Base-by-base conservation (phyloP, 2,797 vertebrate genomes). In the Acanthurus lineatus region DNA sequence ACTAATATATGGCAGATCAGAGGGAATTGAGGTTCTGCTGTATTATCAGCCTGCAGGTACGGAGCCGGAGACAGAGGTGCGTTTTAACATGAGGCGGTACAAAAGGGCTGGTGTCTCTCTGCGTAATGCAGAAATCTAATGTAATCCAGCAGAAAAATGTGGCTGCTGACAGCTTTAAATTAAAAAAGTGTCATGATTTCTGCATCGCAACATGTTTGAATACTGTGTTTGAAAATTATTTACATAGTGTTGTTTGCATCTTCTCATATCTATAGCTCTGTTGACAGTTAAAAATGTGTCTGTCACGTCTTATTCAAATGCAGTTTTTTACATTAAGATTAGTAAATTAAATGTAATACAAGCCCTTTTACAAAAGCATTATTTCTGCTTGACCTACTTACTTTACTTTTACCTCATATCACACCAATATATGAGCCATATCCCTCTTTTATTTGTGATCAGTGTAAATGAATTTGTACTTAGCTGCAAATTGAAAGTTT, bases 81-180 rank as follows among this genome's bases (percentile, higher is more conserved):
- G 49, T 32, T 49, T 60, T 17, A 54, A 28, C 22, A 19, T 4
- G 17, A 72, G 59, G 54, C 5, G 35, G 11, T 22, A 57, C 42
- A 4, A 17, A 48, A 11, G 40, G 54, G n/a, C 42, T 20, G 42
- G 4, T 65, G 44, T 49, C 48, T 51, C 42, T 58, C 17, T 20
- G 49, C 45, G 6, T 63, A 40, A 28, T 54, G 52, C 10, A 3
- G 17, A 35, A 22, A 56, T 76, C 22, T 54, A 42, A 38, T 60
- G 40, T 44, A 53, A 35, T 35, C 9, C n/a, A 56, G 6, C 15
- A 16, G 20, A 2, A 57, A 38, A 66, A 19, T 19, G n/a, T 14
- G 45, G n/a, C n/a, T 25, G 51, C 6, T 73, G 69, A 60, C 59
- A 60, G 75, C 53, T 54, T 53, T 20, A 73, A 35, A 65, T 42